Conservation (phyloP, 2,888 invertebrate genomes). For the Zygothrica quintamaculata region DNA sequence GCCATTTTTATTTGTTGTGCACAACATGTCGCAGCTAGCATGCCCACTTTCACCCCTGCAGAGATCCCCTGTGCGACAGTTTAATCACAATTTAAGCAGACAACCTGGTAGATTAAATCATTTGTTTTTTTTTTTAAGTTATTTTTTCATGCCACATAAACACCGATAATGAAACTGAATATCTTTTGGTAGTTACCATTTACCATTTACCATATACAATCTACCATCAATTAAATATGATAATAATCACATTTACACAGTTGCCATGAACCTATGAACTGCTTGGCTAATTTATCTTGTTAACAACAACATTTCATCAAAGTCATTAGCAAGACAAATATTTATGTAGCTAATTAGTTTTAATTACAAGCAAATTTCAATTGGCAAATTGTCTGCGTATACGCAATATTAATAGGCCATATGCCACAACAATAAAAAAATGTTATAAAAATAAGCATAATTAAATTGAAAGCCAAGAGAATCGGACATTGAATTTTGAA, state of each 20-base stretch:
- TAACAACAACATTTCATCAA: slow-evolving; percentile 59
- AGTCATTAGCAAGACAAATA: slow-evolving; percentile 65
- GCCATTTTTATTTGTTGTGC: slow-evolving; percentile 46
- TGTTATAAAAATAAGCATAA: slow-evolving; percentile 29
- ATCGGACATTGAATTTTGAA: slow-evolving; percentile 32
- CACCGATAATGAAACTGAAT: not conserved
- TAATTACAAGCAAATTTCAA: slow-evolving; percentile 49
- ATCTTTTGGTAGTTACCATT: slow-evolving; percentile 23
- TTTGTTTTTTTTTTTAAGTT: slow-evolving; percentile 7
- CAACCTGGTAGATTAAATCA: slow-evolving; percentile 16
- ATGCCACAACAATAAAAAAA: slow-evolving; percentile 2
- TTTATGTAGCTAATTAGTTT: slow-evolving; percentile 68
- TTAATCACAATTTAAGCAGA: slow-evolving; percentile 57
- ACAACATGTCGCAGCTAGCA: slow-evolving; percentile 52
- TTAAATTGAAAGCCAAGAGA: slow-evolving; percentile 36
- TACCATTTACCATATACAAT: slow-evolving; percentile 30
- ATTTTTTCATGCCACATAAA: not conserved
- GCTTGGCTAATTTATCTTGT: not conserved
- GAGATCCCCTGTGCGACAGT: slow-evolving; percentile 17
- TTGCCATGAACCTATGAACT: not conserved
- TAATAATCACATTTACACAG: not conserved
- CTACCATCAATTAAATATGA: slow-evolving; percentile 8
- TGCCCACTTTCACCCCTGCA: slow-evolving; percentile 8
- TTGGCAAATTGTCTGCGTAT: slow-evolving; percentile 49
- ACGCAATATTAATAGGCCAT: slow-evolving; percentile 33